These are phyloP conservation scores for Nebria brevicollis DNA, from an alignment of 2,888 invertebrate species.

Conservation along the genomic window DNA sequence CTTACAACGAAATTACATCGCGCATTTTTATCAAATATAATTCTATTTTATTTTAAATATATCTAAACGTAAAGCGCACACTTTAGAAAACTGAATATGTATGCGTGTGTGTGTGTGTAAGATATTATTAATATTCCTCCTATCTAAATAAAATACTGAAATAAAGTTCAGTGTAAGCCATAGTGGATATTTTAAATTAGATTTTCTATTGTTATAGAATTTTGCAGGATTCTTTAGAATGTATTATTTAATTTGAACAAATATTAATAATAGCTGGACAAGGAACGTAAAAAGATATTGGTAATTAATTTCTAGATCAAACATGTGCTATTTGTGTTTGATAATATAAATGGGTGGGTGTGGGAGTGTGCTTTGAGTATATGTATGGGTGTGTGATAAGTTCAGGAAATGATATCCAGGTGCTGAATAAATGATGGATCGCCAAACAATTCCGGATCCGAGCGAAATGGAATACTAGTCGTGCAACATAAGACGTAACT, in stretches of 20 bases:
- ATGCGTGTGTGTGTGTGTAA: too few species aligned
- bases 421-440: conserved; percentile 43
- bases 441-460: conserved; percentile 41
- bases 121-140: too few species aligned
- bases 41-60: too few species aligned
- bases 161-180: too few species aligned
- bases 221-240: too few species aligned
- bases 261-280: not conserved
- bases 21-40: too few species aligned
- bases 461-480: not conserved
- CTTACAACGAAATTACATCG: too few species aligned
- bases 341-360: not conserved
- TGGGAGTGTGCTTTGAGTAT: not conserved
- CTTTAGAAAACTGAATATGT: too few species aligned
- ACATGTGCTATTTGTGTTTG: not conserved
- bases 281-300: not conserved
- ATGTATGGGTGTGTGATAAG: conserved; percentile 25
- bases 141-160: too few species aligned
- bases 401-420: conserved; percentile 41
- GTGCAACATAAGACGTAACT: not conserved
- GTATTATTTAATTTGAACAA: not conserved
- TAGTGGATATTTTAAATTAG: too few species aligned
- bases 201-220: too few species aligned
- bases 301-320: not conserved
- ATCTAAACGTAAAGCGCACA: too few species aligned